A percentile compares a stretch with the other conserved stretches of the same genome.
phyloP scores from a whole-genome alignment of 2,797 vertebrate genomes.

The Cephalopachus bancanus region DNA sequence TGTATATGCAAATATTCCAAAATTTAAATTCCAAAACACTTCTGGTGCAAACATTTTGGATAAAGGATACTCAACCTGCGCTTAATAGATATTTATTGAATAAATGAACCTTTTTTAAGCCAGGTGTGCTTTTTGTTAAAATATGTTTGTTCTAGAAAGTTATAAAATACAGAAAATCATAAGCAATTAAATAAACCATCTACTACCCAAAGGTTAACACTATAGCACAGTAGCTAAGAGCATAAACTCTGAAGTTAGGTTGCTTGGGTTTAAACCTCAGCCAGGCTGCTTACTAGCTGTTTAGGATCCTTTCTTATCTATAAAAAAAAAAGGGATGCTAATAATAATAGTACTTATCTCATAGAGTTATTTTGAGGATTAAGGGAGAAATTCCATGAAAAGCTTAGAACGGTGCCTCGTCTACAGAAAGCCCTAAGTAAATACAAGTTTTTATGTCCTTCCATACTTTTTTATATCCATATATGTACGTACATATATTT shows the following conservation, averaged over 20 bases:
- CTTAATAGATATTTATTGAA: slow-evolving; percentile 37
- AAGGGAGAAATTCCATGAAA: slow-evolving; percentile 16
- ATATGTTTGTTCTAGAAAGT: background rate
- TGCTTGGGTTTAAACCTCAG: background rate
- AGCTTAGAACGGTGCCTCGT: background rate
- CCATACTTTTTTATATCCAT: background rate
- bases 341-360: background rate
- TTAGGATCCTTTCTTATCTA: background rate
- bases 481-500: background rate
- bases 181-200: background rate
- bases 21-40: background rate
- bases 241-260: background rate
- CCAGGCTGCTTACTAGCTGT: background rate
- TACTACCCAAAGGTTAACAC: background rate
- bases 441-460: background rate
- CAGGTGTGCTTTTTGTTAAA: slow-evolving; percentile 34
- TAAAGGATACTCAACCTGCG: background rate
- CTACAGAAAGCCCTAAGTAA: background rate
- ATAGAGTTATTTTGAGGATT: background rate
- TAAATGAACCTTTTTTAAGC: slow-evolving; percentile 19
- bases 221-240: background rate
- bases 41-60: background rate
- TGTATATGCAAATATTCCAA: background rate
- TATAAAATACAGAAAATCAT: background rate
- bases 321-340: too few relatives aligned